A percentile compares a stretch with the other conserved stretches of the same genome.
Evolutionary conservation across 2,888 invertebrate genomes (phyloP).

Genomic region (Perizoma affinitatum): DNA sequence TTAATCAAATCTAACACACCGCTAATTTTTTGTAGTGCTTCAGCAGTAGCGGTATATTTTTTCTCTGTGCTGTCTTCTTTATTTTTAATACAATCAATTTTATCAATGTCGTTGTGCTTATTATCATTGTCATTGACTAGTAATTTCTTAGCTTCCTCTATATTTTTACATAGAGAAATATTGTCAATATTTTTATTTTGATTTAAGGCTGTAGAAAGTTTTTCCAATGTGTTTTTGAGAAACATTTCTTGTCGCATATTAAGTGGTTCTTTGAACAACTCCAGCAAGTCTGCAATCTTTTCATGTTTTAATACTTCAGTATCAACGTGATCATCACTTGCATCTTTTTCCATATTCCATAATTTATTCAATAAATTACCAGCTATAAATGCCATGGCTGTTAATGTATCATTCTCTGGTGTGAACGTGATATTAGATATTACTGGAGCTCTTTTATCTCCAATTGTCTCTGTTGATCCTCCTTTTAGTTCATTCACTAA

Average conservation of each 20-base stretch:
- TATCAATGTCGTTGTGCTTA: conserved; percentile 27
- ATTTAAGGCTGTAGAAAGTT: conserved; percentile 62
- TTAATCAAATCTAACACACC: conserved; percentile 62
- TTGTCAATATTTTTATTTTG: conserved; percentile 58
- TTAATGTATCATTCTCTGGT: conserved; percentile 74
- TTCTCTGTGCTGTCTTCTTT: conserved; percentile 1
- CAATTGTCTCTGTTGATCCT: conserved; percentile 62
- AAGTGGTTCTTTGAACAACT: conserved; percentile 73
- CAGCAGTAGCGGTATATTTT: conserved; percentile 35
- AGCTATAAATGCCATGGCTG: conserved; percentile 76
- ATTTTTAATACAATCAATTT: conserved; percentile 10
- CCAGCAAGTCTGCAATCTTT: conserved; percentile 68
- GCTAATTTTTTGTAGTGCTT: conserved; percentile 61
- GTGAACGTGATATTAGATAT: conserved; percentile 75
- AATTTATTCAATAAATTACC: conserved; percentile 74
- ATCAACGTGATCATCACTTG: conserved; percentile 57
- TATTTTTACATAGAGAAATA: conserved; percentile 62
- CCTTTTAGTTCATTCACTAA: conserved; percentile 69
- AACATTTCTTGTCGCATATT: conserved; percentile 70
- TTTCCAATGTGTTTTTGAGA: conserved; percentile 66
- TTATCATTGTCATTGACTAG: conserved; percentile 19
- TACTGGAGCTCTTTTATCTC: conserved; percentile 57
- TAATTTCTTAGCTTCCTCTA: conserved; percentile 41
- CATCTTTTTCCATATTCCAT: conserved; percentile 73
- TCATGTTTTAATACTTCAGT: conserved; percentile 66